phyloP scores from a whole-genome alignment of 92 coral and sea anemone genomes.

The Umimayanthus kanabou region DNA sequence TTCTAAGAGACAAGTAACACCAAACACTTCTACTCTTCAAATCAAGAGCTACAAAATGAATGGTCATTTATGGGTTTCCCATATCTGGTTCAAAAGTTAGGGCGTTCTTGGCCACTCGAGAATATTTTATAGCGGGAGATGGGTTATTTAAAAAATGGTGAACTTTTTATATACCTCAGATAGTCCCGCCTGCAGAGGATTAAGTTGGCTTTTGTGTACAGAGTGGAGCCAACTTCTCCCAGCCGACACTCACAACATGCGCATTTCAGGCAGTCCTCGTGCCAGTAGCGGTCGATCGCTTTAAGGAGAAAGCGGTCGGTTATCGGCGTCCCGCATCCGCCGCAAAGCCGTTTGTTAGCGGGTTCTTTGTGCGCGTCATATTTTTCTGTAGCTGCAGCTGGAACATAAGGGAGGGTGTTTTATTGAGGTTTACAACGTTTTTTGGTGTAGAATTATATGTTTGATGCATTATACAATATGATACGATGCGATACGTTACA shows the following conservation, averaged over 20 bases:
- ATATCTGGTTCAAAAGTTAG: too few species aligned
- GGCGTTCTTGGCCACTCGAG: too few species aligned
- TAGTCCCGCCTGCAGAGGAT: slow-evolving; percentile 94
- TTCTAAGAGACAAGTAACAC: too few species aligned
- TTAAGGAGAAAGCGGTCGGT: slow-evolving; percentile 93
- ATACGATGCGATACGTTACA: too few species aligned
- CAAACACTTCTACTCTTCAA: too few species aligned
- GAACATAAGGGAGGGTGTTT: not conserved
- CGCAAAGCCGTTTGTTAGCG: slow-evolving; percentile 81
- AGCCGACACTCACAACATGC: slow-evolving; percentile 98
- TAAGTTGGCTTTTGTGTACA: slow-evolving; percentile 92
- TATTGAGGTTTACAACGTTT: too few species aligned
- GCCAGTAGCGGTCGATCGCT: slow-evolving; percentile 96
- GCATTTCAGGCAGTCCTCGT: slow-evolving; percentile 96
- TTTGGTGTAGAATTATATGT: not conserved
- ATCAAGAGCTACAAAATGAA: too few species aligned
- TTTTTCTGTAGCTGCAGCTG: slow-evolving; percentile 54
- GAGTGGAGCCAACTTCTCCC: slow-evolving; percentile 97
- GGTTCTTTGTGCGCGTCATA: slow-evolving; percentile 74
- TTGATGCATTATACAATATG: too few species aligned
- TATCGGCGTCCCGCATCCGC: slow-evolving; percentile 83
- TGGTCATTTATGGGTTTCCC: too few species aligned
- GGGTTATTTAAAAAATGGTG: not conserved
- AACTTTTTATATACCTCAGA: slow-evolving; percentile 64
- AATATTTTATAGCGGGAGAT: too few species aligned